These are phyloP conservation scores for Coendou prehensilis DNA, from an alignment of 2,797 vertebrate genomes.

Conservation along the genomic window DNA sequence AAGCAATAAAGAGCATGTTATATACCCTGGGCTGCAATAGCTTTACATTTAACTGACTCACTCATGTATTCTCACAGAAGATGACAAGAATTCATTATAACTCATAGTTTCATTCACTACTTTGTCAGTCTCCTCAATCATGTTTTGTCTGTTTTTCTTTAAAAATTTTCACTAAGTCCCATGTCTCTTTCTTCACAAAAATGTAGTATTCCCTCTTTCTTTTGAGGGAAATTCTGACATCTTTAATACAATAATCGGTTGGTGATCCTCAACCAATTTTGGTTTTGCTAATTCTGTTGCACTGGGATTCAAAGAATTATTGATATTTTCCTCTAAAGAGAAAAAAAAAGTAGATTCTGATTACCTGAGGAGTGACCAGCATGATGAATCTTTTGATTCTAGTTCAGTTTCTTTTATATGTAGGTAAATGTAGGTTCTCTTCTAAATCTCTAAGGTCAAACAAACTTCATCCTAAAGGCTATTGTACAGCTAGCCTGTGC, in stretches of 20 bases:
- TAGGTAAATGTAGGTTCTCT: neutral
- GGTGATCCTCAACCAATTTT: neutral
- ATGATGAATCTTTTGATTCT: neutral
- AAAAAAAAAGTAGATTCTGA: neutral
- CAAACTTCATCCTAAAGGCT: neutral
- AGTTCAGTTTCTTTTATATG: neutral
- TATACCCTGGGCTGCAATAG: too few relatives aligned
- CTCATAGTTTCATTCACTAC: neutral
- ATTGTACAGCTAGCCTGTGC: neutral
- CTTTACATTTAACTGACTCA: neutral
- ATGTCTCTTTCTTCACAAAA: neutral
- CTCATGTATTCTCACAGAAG: neutral
- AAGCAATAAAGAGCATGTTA: neutral
- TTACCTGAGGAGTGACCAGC: neutral
- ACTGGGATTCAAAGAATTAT: neutral
- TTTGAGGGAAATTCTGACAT: neutral
- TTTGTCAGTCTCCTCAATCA: neutral
- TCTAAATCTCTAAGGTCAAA: neutral
- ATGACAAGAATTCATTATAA: neutral
- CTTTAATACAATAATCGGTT: neutral
- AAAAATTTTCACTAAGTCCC: neutral
- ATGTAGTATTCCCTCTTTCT: fast-evolving
- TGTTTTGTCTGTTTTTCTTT: neutral
- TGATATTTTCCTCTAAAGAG: neutral
- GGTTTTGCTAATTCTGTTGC: neutral